Evolutionary conservation across 2,888 invertebrate genomes (phyloP).

Genomic region (Acanthococcus lagerstroemiae): DNA sequence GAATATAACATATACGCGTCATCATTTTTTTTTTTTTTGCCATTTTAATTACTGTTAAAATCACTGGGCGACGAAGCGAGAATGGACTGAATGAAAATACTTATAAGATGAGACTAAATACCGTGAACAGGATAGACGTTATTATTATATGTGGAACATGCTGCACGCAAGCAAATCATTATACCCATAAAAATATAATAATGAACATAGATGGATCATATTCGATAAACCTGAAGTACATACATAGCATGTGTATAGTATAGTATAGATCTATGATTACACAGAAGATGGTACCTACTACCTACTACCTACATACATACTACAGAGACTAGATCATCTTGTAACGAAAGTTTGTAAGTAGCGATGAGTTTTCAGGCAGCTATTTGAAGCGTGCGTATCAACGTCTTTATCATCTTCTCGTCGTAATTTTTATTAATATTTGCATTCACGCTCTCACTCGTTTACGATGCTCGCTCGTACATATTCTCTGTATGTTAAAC

Average conservation of each 20-base stretch:
- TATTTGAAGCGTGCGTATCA: slow-evolving; percentile 11
- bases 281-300: background rate
- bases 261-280: too few relatives aligned
- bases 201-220: too few relatives aligned
- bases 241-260: too few relatives aligned
- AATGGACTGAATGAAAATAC: background rate
- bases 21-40: too few relatives aligned
- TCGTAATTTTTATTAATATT: slow-evolving; percentile 26
- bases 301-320: background rate
- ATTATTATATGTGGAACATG: slow-evolving; percentile 4
- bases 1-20: too few relatives aligned
- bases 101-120: slow-evolving; percentile 1
- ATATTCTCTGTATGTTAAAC: background rate
- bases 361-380: background rate
- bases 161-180: slow-evolving; percentile 8
- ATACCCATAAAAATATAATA: background rate
- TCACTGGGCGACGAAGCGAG: background rate
- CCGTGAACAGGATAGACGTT: slow-evolving; percentile 8
- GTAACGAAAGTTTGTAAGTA: slow-evolving; percentile 4
- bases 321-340: background rate
- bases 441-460: slow-evolving; percentile 27
- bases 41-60: background rate
- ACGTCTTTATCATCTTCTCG: slow-evolving; percentile 5
- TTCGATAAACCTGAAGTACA: too few relatives aligned
- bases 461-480: background rate